Conservation (phyloP, 2,888 invertebrate genomes). For the Ellobium chinense region DNA sequence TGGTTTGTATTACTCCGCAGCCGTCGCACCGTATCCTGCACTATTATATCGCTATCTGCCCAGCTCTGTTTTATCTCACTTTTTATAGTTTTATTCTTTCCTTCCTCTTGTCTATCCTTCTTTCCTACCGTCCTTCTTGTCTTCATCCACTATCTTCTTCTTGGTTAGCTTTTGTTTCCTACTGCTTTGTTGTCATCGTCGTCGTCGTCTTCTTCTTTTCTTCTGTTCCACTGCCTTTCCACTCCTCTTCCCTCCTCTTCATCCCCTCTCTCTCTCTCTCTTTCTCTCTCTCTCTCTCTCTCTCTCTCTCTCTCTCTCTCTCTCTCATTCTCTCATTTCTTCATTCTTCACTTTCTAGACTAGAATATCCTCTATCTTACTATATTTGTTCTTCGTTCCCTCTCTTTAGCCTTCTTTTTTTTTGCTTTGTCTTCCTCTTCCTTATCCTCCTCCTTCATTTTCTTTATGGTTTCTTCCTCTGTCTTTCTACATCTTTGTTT, state of each 20-base stretch:
- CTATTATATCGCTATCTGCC: no score
- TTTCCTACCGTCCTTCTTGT: neutral
- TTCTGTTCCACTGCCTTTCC: neutral
- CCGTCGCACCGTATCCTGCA: no score
- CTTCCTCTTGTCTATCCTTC: neutral
- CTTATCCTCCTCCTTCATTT: no score
- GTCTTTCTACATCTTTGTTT: no score
- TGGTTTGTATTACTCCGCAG: no score
- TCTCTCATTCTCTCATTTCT: neutral
- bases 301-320: neutral
- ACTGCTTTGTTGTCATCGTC: neutral
- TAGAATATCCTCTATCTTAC: no score
- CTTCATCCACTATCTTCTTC: neutral
- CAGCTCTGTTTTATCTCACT: no score
- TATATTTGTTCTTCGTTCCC: no score
- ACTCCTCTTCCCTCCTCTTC: conserved; percentile 21
- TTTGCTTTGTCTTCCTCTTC: no score
- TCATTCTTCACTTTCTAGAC: conserved; percentile 2
- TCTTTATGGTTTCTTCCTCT: no score
- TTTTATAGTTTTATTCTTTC: no score
- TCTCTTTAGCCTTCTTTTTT: no score
- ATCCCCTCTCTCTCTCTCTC: conserved; percentile 11
- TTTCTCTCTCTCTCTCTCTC: conserved; percentile 18
- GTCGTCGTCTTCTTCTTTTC: neutral
- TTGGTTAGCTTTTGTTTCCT: neutral